Percentiles rank a stretch among this genome's conserved stretches.
phyloP scores from a whole-genome alignment of 1,140 invertebrate genomes.

The Pseudomyrmex gracilis region DNA sequence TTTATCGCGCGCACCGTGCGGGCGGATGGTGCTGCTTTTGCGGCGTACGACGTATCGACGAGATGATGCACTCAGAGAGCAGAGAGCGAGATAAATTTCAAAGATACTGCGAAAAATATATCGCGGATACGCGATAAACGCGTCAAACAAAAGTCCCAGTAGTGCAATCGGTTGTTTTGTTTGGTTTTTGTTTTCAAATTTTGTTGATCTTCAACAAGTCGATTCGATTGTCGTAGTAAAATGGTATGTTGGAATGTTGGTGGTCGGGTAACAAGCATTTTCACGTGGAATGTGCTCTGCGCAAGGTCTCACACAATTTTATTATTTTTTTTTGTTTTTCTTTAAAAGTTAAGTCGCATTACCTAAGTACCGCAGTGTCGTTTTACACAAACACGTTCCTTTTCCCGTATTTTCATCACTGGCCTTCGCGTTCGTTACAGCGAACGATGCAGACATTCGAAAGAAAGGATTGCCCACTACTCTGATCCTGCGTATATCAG shows the following conservation, averaged over 20 bases:
- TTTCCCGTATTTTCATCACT: conserved; percentile 66
- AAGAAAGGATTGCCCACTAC: conserved; percentile 68
- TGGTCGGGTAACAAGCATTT: conserved; percentile 72
- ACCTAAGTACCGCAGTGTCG: conserved; percentile 74
- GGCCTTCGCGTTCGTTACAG: conserved; percentile 70
- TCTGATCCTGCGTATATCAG: conserved; percentile 56
- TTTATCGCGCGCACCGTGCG: conserved; percentile 62
- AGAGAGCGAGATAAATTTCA: conserved; percentile 70
- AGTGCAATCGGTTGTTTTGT: conserved; percentile 20
- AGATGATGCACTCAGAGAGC: conserved; percentile 68
- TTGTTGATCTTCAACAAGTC: conserved; percentile 42
- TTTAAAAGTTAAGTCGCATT: conserved; percentile 75
- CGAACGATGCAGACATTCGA: conserved; percentile 72
- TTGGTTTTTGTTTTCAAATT: conserved; percentile 48
- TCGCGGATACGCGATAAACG: conserved; percentile 30
- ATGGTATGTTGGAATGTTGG: conserved; percentile 71
- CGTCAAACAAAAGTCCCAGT: conserved; percentile 47
- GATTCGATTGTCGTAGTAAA: conserved; percentile 49
- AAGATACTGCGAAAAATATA: conserved; percentile 43
- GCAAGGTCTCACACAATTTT: conserved; percentile 65
- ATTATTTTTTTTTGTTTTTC: conserved; percentile 31
- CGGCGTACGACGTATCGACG: conserved; percentile 50
- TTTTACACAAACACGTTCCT: conserved; percentile 62
- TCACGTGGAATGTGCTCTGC: conserved; percentile 74
- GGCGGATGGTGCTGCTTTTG: conserved; percentile 50